Evolutionary conservation across 2,888 invertebrate genomes (phyloP).

Genomic region (Hypolimnas misippus): DNA sequence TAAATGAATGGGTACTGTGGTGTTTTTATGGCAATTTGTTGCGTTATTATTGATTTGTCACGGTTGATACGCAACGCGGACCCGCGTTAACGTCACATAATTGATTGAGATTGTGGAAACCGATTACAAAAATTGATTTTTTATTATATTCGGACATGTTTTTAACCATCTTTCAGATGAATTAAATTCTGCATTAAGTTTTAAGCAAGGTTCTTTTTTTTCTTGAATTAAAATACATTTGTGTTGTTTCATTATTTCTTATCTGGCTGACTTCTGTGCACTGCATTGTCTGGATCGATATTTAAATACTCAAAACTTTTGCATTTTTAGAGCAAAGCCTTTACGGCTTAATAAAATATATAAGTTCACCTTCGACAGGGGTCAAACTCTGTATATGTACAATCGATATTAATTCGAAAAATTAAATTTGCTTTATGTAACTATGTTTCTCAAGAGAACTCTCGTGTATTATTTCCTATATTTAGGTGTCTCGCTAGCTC

Average conservation of each 20-base stretch:
- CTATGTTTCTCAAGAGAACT: no score
- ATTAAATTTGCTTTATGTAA: no score
- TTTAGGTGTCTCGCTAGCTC: background rate
- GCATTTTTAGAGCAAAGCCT: no score
- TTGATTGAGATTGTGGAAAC: conserved; percentile 30
- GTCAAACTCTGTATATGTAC: no score
- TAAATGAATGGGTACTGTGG: conserved; percentile 54
- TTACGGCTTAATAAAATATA: no score
- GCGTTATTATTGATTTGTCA: conserved; percentile 52
- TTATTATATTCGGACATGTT: conserved; percentile 4
- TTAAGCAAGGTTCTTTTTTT: no score
- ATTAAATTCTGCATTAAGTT: background rate
- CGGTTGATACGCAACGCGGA: conserved; percentile 27
- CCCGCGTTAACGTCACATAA: conserved; percentile 28
- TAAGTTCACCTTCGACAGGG: no score
- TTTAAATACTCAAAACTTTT: no score
- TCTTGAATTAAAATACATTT: background rate
- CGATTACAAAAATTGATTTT: conserved; percentile 8
- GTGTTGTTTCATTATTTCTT: no score
- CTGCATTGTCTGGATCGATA: no score
- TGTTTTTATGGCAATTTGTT: conserved; percentile 56
- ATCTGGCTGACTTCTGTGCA: no score
- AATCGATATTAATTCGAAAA: no score
- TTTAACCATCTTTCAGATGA: background rate
- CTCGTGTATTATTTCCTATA: conserved; percentile 3